These are phyloP conservation scores for Papilio polyxenes DNA, from an alignment of 1,140 invertebrate species.

Conservation along the genomic window DNA sequence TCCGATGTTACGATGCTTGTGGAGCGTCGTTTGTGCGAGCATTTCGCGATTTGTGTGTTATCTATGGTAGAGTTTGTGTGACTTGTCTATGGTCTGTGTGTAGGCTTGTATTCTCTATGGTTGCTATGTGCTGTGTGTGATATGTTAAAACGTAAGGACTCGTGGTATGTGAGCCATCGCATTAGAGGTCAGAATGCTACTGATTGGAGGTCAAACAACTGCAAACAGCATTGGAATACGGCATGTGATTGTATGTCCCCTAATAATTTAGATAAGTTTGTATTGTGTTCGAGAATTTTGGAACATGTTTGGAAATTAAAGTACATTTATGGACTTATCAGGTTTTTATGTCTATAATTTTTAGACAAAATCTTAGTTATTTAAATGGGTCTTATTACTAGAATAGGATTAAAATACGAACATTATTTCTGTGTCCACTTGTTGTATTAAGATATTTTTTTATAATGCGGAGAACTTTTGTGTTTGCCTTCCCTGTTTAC, in stretches of 20 bases:
- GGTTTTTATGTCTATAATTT: too few relatives aligned
- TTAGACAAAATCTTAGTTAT: too few relatives aligned
- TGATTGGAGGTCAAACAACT: conserved; percentile 64
- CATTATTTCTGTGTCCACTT: too few relatives aligned
- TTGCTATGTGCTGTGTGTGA: conserved; percentile 32
- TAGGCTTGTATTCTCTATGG: neutral
- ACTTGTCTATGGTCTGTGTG: neutral
- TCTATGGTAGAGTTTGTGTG: conserved; percentile 19
- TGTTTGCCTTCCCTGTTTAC: conserved; percentile 8
- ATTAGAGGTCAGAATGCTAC: conserved; percentile 69
- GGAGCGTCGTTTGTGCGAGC: conserved; percentile 17
- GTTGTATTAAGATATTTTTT: neutral
- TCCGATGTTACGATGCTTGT: conserved; percentile 33
- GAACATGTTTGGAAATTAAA: too few relatives aligned
- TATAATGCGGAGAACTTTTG: neutral
- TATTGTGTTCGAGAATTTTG: neutral
- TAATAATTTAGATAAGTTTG: neutral
- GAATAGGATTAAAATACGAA: too few relatives aligned
- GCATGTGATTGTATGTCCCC: conserved; percentile 73
- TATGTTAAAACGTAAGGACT: conserved; percentile 75
- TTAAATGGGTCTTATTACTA: too few relatives aligned
- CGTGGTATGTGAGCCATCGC: conserved; percentile 70
- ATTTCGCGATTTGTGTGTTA: neutral
- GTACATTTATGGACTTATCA: too few relatives aligned
- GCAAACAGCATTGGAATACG: conserved; percentile 72